phyloP scores from a whole-genome alignment of 2,888 invertebrate genomes.

The Nymphalis urticae region DNA sequence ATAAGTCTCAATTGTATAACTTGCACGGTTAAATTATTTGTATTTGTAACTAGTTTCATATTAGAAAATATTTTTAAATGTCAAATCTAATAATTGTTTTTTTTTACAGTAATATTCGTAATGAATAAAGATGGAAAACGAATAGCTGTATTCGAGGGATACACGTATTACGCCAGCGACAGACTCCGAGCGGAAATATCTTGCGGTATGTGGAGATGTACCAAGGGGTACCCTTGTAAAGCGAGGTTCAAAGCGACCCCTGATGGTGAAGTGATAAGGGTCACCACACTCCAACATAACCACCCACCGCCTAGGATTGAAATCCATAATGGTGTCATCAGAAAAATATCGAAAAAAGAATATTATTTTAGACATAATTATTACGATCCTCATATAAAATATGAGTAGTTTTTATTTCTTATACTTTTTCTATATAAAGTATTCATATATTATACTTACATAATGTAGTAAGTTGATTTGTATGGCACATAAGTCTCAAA shows the following conservation, averaged over 20 bases:
- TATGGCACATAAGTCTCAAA: too few species aligned
- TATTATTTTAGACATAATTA: not conserved
- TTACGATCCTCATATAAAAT: not conserved
- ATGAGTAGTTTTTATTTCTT: not conserved
- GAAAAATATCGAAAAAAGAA: constrained; percentile 36
- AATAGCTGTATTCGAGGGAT: constrained; percentile 49
- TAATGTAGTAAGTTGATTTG: too few species aligned
- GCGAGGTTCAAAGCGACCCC: constrained; percentile 51
- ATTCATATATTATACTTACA: too few species aligned
- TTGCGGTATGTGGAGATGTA: constrained; percentile 53
- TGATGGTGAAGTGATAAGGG: constrained; percentile 43
- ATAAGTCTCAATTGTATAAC: too few species aligned
- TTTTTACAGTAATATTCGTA: constrained; percentile 48
- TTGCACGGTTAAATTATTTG: too few species aligned
- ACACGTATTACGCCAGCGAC: constrained; percentile 50
- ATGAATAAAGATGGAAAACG: constrained; percentile 48
- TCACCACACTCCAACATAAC: constrained; percentile 46
- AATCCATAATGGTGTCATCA: constrained; percentile 41
- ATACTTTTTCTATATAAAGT: too few species aligned
- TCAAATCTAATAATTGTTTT: constrained; percentile 14
- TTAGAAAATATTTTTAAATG: too few species aligned
- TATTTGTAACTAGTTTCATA: too few species aligned
- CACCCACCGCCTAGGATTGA: constrained; percentile 47
- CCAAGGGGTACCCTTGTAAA: constrained; percentile 54
- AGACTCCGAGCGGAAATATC: constrained; percentile 29